These are phyloP conservation scores for Trypoxylon attenuatum DNA, from an alignment of 2,888 invertebrate species.

Conservation along the genomic window DNA sequence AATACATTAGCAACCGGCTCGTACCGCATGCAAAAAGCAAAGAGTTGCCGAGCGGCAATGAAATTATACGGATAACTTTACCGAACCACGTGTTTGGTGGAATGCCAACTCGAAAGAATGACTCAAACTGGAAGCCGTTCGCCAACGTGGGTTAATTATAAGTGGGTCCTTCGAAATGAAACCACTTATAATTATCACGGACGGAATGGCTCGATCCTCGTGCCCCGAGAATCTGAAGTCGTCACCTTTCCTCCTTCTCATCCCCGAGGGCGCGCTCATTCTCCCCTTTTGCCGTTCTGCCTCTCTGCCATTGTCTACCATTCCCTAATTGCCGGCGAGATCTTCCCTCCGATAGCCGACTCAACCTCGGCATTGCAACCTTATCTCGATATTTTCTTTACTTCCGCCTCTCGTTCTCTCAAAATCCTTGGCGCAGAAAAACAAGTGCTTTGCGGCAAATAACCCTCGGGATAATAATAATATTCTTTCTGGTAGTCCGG, in stretches of 20 bases:
- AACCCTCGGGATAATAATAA: no score
- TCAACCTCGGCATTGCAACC: conserved; percentile 12
- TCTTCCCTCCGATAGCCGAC: conserved; percentile 20
- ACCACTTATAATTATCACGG: conserved; percentile 26
- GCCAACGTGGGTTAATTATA: conserved; percentile 10
- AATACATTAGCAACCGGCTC: neutral
- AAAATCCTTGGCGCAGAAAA: no score
- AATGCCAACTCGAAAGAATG: neutral
- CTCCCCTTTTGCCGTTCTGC: conserved; percentile 8
- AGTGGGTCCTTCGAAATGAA: conserved; percentile 43
- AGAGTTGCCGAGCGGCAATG: neutral
- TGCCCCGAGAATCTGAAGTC: neutral
- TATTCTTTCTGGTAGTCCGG: no score
- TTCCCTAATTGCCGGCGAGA: conserved; percentile 53
- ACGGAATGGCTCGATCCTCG: conserved; percentile 1
- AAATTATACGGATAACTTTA: neutral
- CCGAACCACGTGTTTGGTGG: neutral
- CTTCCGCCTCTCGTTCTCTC: neutral
- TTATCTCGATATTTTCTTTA: conserved; percentile 3
- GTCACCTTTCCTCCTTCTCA: neutral
- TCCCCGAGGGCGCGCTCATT: neutral
- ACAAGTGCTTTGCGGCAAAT: no score
- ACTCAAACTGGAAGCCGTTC: neutral
- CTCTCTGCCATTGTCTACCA: conserved; percentile 19
- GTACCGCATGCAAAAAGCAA: neutral